A percentile compares a stretch with the other conserved stretches of the same genome.
Evolutionary conservation across 1,140 invertebrate species (phyloP).

Genomic region (Gyrodactylus bullatarudis): DNA sequence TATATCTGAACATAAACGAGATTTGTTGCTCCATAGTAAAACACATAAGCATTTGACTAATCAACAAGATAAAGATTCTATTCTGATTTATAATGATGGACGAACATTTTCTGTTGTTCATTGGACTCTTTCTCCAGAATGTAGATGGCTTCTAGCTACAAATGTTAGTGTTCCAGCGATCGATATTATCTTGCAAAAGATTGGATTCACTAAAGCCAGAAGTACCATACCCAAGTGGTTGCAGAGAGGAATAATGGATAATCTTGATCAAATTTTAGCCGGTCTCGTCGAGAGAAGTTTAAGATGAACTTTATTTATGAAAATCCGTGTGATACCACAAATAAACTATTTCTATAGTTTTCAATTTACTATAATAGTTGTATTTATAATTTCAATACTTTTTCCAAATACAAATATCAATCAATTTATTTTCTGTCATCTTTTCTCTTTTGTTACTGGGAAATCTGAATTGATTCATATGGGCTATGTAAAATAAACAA

Average conservation of each 20-base stretch:
- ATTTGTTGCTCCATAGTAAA: not conserved
- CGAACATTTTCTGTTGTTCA: not conserved
- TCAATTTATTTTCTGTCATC: too few species aligned
- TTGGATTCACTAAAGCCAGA: slow-evolving; percentile 73
- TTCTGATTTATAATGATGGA: not conserved
- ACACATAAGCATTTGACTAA: too few species aligned
- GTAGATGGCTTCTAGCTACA: not conserved
- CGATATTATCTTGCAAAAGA: slow-evolving; percentile 73
- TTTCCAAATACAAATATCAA: too few species aligned
- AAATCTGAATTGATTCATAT: too few species aligned
- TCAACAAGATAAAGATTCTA: not conserved
- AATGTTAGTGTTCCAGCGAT: slow-evolving; percentile 15
- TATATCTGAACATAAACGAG: not conserved
- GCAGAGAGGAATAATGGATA: slow-evolving; percentile 81
- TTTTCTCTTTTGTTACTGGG: too few species aligned
- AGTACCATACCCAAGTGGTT: slow-evolving; percentile 96
- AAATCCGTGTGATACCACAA: too few species aligned
- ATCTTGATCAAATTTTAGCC: slow-evolving; percentile 21
- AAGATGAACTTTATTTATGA: too few species aligned
- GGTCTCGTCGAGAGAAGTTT: slow-evolving; percentile 12
- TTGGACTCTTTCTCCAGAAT: not conserved
- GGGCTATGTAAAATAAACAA: too few species aligned
- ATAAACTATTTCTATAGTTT: too few species aligned
- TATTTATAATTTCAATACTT: too few species aligned
- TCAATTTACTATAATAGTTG: too few species aligned